Evolutionary conservation across 2,888 invertebrate genomes (phyloP).

Genomic region (Archaeoteleia sp.): DNA sequence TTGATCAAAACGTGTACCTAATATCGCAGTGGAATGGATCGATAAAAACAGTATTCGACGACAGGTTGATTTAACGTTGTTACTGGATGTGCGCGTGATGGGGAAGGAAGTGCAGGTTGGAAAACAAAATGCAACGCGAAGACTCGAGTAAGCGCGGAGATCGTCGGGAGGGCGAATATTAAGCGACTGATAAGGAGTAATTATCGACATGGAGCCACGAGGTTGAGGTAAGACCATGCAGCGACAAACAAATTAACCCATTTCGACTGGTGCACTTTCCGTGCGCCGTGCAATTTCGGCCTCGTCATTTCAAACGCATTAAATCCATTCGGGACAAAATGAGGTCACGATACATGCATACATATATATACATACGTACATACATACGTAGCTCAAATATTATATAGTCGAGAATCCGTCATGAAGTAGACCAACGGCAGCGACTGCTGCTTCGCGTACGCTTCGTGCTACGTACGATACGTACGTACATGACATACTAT

Average conservation of each 20-base stretch:
- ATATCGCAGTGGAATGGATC: too few species aligned
- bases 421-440: conserved; percentile 49
- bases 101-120: background rate
- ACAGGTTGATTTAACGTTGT: too few species aligned
- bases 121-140: background rate
- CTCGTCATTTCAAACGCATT: conserved; percentile 52
- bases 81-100: too few species aligned
- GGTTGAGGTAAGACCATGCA: conserved; percentile 11
- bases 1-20: too few species aligned
- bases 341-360: conserved; percentile 52
- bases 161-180: conserved; percentile 6
- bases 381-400: conserved; percentile 46
- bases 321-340: conserved; percentile 49
- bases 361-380: conserved; percentile 39
- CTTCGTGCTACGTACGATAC: conserved; percentile 40
- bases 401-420: conserved; percentile 48
- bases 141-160: background rate
- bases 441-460: conserved; percentile 33
- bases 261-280: conserved; percentile 46
- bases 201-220: conserved; percentile 18
- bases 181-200: conserved; percentile 18
- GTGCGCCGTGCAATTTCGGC: conserved; percentile 50
- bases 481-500: conserved; percentile 45
- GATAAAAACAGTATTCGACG: too few species aligned
- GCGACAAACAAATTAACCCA: conserved; percentile 44